Base-by-base conservation (phyloP, 2,888 invertebrate species). In the Oxyteleia sp. region DNA sequence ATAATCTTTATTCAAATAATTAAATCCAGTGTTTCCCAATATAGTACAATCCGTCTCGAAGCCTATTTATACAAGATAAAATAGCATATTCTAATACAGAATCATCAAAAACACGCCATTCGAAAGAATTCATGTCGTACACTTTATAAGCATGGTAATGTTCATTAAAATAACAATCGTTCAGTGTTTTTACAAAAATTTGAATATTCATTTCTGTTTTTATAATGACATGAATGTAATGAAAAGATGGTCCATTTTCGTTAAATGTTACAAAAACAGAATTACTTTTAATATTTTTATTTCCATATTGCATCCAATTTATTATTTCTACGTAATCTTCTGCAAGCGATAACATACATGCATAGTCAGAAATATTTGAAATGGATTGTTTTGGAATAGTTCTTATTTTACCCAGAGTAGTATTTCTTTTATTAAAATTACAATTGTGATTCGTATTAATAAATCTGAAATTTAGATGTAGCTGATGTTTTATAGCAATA, bases 401-500 rank as follows among this genome's bases (percentile, higher is more conserved):
- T 53, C 8, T 26, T 3, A n/a, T 4, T 32, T 32, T 55, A 2
- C 53, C 29, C 11, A 11, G 23, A 20, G 23, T 23, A 1, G 26
- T 45, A 29, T 47, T 51, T 35, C 15, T 26, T 8, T 2, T 53
- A n/a, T 66, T 15, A 16, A 23, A 53, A 53, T 38, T 4, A 13
- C 23, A 23, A 66, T 23, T 23, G n/a, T n/a, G n/a, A n/a, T 41
- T 53, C 41, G 41, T 7, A 32, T 18, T 26, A 13, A 59, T 57
- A 0, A 71, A 57, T 5, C 2, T 7, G n/a, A 32, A 71, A 59
- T 71, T 59, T 15, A 29, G 7, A 29, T n/a, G 7, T 0, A 64
- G 23, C n/a, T 79, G 79, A 57, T 71, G 79, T 64, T 53, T 63
- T 0, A 64, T 13, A n/a, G 64, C 71, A 1, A 57, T 74, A 11